Percentiles rank a stretch among this genome's conserved stretches.
Evolutionary conservation across 2,113 vertebrate species (phyloP).

Genomic region (Antechinus stuartii): DNA sequence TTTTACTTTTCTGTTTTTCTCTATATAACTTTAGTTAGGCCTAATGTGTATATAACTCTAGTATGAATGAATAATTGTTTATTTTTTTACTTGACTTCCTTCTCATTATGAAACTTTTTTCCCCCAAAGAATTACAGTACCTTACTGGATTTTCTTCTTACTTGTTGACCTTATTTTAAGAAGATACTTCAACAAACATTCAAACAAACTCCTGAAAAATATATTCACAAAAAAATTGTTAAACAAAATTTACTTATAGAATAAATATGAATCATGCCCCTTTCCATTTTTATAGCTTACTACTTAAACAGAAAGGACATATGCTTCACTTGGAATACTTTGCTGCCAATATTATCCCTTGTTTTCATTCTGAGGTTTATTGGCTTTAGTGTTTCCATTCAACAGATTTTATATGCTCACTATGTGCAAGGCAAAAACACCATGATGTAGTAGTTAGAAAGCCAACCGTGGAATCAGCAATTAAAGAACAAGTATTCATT

Average conservation of each 20-base stretch:
- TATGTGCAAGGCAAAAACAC: not conserved
- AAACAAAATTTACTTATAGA: not conserved
- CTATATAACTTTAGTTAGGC: not conserved
- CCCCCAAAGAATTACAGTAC: slow-evolving; percentile 19
- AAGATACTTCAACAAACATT: not conserved
- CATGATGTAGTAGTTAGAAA: not conserved
- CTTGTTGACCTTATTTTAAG: slow-evolving; percentile 27
- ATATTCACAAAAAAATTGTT: not conserved
- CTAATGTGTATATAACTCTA: not conserved
- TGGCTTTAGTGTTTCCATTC: not conserved
- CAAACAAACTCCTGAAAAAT: not conserved
- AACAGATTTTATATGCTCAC: not conserved
- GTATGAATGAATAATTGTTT: slow-evolving; percentile 3
- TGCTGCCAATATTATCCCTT: not conserved
- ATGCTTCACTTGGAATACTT: not conserved
- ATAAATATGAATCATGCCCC: not conserved
- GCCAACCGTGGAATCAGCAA: not conserved
- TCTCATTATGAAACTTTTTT: not conserved
- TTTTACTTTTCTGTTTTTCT: slow-evolving; percentile 29
- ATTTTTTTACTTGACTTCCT: slow-evolving; percentile 25
- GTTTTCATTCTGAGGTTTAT: not conserved
- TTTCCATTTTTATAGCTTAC: not conserved
- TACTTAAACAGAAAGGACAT: not conserved
- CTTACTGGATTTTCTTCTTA: slow-evolving; percentile 18
- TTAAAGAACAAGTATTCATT: not conserved